Percentiles rank a stretch among this genome's conserved stretches.
phyloP scores from a whole-genome alignment of 2,888 invertebrate species.

The Oscheius onirici region DNA sequence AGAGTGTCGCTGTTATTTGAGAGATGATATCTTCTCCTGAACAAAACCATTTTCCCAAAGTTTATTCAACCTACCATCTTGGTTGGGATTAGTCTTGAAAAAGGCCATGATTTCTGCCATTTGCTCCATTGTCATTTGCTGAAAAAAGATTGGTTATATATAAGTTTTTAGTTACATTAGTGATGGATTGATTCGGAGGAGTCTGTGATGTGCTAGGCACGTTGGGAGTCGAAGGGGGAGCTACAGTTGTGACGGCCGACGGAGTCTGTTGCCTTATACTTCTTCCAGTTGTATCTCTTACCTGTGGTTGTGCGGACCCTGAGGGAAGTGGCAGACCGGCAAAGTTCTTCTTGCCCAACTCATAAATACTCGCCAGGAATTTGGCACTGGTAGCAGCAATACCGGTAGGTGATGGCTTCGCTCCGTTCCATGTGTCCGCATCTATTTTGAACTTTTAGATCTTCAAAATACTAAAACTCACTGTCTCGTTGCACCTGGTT shows the following conservation, averaged over 20 bases:
- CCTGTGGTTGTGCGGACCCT: not conserved
- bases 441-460: not conserved
- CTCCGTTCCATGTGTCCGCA: not conserved
- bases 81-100: conserved; percentile 18
- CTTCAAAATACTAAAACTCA: not conserved
- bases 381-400: conserved; percentile 17
- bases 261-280: not conserved
- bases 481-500: not conserved
- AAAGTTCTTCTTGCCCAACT: conserved; percentile 31
- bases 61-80: not conserved
- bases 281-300: too few relatives aligned
- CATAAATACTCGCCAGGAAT: conserved; percentile 24
- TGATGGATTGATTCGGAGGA: not conserved
- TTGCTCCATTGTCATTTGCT: conserved; percentile 17
- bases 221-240: not conserved
- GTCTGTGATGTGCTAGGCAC: not conserved
- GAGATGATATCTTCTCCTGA: conserved; percentile 10
- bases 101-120: conserved; percentile 16
- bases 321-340: conserved; percentile 28
- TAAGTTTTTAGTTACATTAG: not conserved
- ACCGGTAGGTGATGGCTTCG: not conserved
- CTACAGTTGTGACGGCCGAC: not conserved
- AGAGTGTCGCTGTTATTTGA: conserved; percentile 13
- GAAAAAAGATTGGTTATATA: not conserved
- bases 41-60: not conserved